phyloP scores from a whole-genome alignment of 2,797 vertebrate species.

The Enteromius mattozi region DNA sequence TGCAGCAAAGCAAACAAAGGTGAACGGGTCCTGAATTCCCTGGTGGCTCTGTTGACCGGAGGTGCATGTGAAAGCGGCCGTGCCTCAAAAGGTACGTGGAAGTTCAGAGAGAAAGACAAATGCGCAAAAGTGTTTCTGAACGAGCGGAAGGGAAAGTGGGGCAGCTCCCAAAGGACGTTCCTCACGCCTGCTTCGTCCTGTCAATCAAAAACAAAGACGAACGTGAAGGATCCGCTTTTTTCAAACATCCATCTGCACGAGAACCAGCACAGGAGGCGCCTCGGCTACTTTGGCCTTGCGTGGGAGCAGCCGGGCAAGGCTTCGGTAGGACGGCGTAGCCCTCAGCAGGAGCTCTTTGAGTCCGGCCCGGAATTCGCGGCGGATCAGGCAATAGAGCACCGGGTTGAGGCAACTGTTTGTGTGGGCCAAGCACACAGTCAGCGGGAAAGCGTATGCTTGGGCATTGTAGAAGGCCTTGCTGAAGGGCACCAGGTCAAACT shows the following conservation, averaged over 20 bases:
- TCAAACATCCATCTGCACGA: constrained; percentile 80
- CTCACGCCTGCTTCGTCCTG: constrained; percentile 49
- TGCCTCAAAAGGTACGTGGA: constrained; percentile 1
- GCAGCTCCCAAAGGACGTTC: constrained; percentile 57
- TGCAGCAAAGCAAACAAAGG: constrained; percentile 28
- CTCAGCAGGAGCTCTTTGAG: constrained; percentile 80
- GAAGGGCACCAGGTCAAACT: constrained; percentile 83
- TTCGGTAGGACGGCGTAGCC: constrained; percentile 74
- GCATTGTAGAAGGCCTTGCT: constrained; percentile 82
- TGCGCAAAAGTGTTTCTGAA: constrained; percentile 1
- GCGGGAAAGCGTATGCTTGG: constrained; percentile 81
- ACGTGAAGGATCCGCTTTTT: not conserved
- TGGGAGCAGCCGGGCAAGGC: constrained; percentile 71
- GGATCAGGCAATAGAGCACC: constrained; percentile 81
- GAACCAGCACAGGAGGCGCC: constrained; percentile 74
- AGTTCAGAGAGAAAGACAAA: constrained; percentile 35
- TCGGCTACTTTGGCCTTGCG: constrained; percentile 79
- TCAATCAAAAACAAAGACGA: constrained; percentile 57
- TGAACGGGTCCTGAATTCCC: constrained; percentile 4
- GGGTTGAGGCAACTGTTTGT: constrained; percentile 86
- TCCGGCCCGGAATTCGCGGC: constrained; percentile 78
- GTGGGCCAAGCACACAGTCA: constrained; percentile 83
- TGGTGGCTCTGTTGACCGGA: constrained; percentile 1
- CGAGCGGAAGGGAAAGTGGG: constrained; percentile 59
- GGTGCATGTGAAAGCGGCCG: not conserved